Evolutionary conservation across 2,888 invertebrate genomes (phyloP), one percentile per base, ranked within the genome.

Genomic region (Apodemia duryi): DNA sequence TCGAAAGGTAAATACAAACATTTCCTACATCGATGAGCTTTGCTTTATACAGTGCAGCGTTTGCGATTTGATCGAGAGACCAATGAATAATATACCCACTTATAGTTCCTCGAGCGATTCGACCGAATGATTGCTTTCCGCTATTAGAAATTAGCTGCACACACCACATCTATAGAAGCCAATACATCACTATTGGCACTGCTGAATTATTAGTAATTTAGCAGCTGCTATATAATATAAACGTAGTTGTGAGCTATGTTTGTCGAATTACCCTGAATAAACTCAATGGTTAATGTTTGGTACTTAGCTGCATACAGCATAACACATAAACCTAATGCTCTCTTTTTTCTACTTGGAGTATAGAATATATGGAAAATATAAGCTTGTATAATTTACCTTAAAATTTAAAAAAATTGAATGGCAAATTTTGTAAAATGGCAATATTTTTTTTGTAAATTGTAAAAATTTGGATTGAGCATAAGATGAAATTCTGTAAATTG

Each of bases 1-100:
- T 68, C 72, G 80, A 77, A 81, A 82, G 75, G 82, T 82, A 85
- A 85, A 85, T 73, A 84, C 78, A 80, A 82, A 83, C 81, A 82
- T 82, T 81, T 81, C 77, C 83, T 84, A 84, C 85, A 85, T 83
- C 81, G 84, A 78, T 77, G 78, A 51, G 49, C 49, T 51, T 61
- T 52, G 65, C 61, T 51, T 62, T 65, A 61, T 51, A 61, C 35
- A 49, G 51, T 76, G 77, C 79, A 77, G 73, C 72, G 72, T 73
- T 76, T 71, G 69, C 68, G 66, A 67, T 68, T 80, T 79, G 82
- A 81, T 77, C 79, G 78, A 77, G 75, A 75, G 82, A 73, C 73
- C 76, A 78, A 79, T 82, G 82, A 83, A 83, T 83, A 82, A 81
- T 79, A 78, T 77, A 79, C 63, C 74, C 77, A 74, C 74, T 78